phyloP scores from a whole-genome alignment of 2,797 vertebrate genomes.

The Avahi laniger region DNA sequence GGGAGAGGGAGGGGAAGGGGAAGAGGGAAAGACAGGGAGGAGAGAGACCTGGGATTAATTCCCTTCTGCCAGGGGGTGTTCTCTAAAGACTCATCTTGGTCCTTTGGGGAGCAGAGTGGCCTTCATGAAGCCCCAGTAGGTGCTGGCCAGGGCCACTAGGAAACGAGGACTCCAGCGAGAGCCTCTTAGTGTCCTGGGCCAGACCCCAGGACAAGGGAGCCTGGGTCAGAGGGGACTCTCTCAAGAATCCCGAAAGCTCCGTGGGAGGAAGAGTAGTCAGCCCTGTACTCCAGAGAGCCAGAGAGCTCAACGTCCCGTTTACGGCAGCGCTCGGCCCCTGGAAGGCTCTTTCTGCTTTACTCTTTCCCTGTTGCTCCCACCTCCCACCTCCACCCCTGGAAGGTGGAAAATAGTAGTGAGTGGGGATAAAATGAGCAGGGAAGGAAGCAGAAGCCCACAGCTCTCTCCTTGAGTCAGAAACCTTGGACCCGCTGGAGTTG shows the following conservation, averaged over 20 bases:
- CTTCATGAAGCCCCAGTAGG: not conserved
- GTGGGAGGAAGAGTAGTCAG: not conserved
- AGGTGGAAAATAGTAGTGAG: not conserved
- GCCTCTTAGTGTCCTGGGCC: not conserved
- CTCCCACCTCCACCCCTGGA: not conserved
- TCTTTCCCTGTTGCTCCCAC: too few species aligned
- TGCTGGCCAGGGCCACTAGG: too few species aligned
- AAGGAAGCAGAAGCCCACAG: not conserved
- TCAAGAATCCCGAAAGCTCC: not conserved
- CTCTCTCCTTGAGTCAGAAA: not conserved
- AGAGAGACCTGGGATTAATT: not conserved
- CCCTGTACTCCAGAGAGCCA: not conserved
- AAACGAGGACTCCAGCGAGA: not conserved
- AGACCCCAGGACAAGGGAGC: not conserved
- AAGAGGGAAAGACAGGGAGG: not conserved
- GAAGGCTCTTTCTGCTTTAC: not conserved
- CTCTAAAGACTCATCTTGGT: not conserved
- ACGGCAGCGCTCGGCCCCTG: not conserved
- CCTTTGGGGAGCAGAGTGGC: not conserved
- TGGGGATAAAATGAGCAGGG: not conserved
- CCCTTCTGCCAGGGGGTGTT: not conserved
- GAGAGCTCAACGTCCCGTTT: not conserved
- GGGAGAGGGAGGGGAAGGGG: not conserved
- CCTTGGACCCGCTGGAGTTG: not conserved
- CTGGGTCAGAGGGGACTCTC: not conserved